phyloP scores from a whole-genome alignment of 2,113 vertebrate species.

The Tinamus guttatus region DNA sequence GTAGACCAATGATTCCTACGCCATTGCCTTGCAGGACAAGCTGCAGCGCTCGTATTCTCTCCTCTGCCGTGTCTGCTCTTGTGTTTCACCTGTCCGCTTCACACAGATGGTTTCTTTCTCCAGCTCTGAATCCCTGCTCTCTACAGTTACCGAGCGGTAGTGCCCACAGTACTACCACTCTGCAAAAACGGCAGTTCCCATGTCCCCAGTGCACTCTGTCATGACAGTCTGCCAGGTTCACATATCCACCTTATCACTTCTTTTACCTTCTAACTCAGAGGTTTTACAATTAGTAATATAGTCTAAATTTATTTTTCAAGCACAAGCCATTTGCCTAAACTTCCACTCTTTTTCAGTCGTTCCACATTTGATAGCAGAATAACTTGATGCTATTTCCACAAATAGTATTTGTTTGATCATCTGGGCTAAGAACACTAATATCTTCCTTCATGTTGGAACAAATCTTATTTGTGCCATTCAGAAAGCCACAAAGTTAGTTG shows the following conservation, averaged over 20 bases:
- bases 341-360: background rate
- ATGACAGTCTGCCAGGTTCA: background rate
- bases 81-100: constrained; percentile 8
- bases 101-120: constrained; percentile 27
- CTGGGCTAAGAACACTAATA: background rate
- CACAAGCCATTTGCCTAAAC: background rate
- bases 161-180: background rate
- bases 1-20: constrained; percentile 25
- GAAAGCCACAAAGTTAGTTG: background rate
- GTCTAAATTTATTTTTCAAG: background rate
- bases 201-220: background rate
- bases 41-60: constrained; percentile 7
- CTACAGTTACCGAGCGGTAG: background rate
- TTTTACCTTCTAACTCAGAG: background rate
- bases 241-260: background rate
- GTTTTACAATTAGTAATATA: background rate
- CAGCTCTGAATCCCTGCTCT: constrained; percentile 2
- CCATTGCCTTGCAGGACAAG: constrained; percentile 26
- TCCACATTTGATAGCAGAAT: background rate
- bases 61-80: background rate
- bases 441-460: background rate
- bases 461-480: background rate
- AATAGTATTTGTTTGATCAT: background rate
- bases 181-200: background rate
- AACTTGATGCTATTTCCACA: background rate